phyloP scores from a whole-genome alignment of 1,140 invertebrate species.

The Hylaeus volcanicus region DNA sequence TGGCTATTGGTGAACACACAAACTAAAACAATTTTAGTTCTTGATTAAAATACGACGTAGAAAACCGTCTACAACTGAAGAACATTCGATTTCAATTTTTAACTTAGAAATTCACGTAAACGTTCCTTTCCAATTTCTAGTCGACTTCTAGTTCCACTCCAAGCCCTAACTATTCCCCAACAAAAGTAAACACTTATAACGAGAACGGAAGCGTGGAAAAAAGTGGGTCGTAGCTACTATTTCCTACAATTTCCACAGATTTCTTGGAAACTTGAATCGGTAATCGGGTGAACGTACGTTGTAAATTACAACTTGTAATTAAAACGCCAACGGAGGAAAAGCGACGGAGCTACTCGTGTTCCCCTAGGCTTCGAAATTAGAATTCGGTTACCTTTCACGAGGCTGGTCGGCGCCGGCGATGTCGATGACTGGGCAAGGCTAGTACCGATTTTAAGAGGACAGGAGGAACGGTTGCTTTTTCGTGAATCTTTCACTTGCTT shows the following conservation, averaged over 20 bases:
- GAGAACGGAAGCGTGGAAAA: too few species aligned
- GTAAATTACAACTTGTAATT: background rate
- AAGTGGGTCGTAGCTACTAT: too few species aligned
- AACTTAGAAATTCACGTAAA: too few species aligned
- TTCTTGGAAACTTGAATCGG: background rate
- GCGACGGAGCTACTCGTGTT: background rate
- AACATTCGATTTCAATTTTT: too few species aligned
- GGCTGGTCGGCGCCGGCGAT: background rate
- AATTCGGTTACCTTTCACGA: conserved; percentile 19
- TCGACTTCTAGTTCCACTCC: too few species aligned
- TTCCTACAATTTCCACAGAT: background rate
- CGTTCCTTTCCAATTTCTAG: too few species aligned
- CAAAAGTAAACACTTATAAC: too few species aligned
- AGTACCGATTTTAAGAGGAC: conserved; percentile 4
- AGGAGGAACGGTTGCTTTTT: conserved; percentile 16
- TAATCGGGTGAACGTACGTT: background rate
- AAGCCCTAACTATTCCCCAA: too few species aligned
- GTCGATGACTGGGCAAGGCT: conserved; percentile 1
- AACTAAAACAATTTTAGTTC: too few species aligned
- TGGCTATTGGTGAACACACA: too few species aligned
- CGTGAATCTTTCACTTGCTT: conserved; percentile 40
- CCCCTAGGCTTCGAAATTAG: conserved; percentile 3
- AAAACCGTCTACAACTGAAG: too few species aligned
- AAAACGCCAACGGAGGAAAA: conserved; percentile 9
- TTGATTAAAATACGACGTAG: too few species aligned